A percentile compares a stretch with the other conserved stretches of the same genome.
phyloP scores from a whole-genome alignment of 2,888 invertebrate genomes.

The Dexiosoma caninum region DNA sequence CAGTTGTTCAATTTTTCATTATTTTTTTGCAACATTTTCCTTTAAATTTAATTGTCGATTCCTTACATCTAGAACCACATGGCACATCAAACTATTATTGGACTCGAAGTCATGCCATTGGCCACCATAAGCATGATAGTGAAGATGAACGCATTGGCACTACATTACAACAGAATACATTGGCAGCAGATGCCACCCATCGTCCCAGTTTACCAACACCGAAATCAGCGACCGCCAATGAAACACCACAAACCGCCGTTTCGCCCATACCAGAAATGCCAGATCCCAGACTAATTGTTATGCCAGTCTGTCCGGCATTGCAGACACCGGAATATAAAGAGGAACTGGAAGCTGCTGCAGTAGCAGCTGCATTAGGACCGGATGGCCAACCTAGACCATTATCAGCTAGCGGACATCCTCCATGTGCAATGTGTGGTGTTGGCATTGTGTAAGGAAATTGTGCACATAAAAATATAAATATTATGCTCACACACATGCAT shows the following conservation, averaged over 20 bases:
- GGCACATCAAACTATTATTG: slow-evolving; percentile 82
- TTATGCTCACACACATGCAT: neutral
- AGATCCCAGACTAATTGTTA: slow-evolving; percentile 75
- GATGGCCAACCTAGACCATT: slow-evolving; percentile 71
- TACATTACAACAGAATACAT: slow-evolving; percentile 80
- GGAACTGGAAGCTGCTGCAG: slow-evolving; percentile 75
- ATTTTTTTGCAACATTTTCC: no score
- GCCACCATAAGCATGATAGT: slow-evolving; percentile 79
- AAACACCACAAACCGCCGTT: slow-evolving; percentile 58
- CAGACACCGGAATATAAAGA: slow-evolving; percentile 74
- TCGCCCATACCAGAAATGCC: slow-evolving; percentile 58
- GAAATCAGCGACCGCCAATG: slow-evolving; percentile 46
- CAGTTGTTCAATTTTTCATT: no score
- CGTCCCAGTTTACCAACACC: slow-evolving; percentile 79
- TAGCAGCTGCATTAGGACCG: slow-evolving; percentile 70
- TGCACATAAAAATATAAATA: slow-evolving; percentile 37
- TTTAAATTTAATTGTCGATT: neutral
- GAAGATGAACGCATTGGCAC: slow-evolving; percentile 76
- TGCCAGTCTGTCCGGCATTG: slow-evolving; percentile 75
- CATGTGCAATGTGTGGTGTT: slow-evolving; percentile 77
- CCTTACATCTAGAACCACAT: slow-evolving; percentile 70
- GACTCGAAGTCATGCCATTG: slow-evolving; percentile 87
- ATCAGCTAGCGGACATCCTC: slow-evolving; percentile 75
- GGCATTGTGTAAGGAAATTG: slow-evolving; percentile 77
- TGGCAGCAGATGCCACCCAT: slow-evolving; percentile 79